phyloP scores from a whole-genome alignment of 2,888 invertebrate species.

The Cephus nigrinus region DNA sequence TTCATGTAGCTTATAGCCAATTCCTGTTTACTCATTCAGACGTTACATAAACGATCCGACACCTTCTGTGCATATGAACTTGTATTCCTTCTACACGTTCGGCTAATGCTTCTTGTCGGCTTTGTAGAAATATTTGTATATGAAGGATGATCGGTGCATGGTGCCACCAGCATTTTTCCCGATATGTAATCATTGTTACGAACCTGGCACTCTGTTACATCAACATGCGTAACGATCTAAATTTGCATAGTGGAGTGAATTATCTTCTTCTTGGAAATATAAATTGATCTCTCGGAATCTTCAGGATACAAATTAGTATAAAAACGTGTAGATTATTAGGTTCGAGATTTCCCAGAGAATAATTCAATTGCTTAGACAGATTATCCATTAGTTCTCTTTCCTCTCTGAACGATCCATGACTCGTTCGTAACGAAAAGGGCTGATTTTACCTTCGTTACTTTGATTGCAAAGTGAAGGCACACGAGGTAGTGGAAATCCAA shows the following conservation, averaged over 20 bases:
- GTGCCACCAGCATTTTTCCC: neutral
- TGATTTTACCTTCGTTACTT: neutral
- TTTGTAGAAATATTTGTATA: neutral
- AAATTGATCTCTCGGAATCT: neutral
- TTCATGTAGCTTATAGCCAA: conserved; percentile 15
- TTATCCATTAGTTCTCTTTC: neutral
- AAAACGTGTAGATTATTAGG: too few species aligned
- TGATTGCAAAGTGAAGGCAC: neutral
- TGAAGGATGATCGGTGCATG: neutral
- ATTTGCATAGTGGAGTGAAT: neutral
- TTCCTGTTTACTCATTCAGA: conserved; percentile 28
- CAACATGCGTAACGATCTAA: neutral
- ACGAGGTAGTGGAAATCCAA: neutral
- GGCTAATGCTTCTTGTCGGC: neutral
- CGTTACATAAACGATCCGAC: conserved; percentile 30
- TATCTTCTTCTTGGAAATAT: neutral
- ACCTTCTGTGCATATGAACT: conserved; percentile 20
- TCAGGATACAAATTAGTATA: neutral
- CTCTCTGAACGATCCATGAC: neutral
- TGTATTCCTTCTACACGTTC: neutral
- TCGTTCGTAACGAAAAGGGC: neutral
- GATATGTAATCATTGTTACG: neutral
- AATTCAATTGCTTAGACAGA: neutral
- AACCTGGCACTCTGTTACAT: neutral
- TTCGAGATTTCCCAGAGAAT: neutral